These are phyloP conservation scores for Agonopterix heracliana DNA, from an alignment of 2,888 invertebrate genomes.

Conservation along the genomic window DNA sequence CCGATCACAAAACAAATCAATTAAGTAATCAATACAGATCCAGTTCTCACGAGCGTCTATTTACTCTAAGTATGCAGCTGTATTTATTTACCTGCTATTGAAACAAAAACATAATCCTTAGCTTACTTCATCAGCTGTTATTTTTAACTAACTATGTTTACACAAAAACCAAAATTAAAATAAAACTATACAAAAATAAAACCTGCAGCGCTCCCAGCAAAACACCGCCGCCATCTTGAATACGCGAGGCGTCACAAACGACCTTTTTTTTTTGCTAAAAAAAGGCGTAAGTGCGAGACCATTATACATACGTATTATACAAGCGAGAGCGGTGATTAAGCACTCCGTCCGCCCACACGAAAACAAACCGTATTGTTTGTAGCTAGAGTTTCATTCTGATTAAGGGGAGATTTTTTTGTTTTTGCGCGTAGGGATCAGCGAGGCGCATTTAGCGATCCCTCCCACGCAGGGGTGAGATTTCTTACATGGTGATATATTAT, in stretches of 20 bases:
- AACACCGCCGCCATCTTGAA: conserved; percentile 59
- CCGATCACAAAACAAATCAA: too few species aligned
- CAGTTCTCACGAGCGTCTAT: too few species aligned
- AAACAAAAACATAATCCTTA: too few species aligned
- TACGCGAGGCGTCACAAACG: conserved; percentile 66
- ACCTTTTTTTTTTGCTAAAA: conserved; percentile 51
- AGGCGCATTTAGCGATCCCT: conserved; percentile 58
- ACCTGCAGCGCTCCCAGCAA: conserved; percentile 19
- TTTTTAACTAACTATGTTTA: too few species aligned
- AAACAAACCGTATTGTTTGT: conserved; percentile 25
- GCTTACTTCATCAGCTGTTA: too few species aligned
- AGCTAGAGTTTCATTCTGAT: conserved; percentile 26
- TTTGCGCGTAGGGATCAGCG: conserved; percentile 50
- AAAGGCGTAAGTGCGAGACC: conserved; percentile 63
- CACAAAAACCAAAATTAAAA: too few species aligned
- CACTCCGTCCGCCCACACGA: conserved; percentile 21
- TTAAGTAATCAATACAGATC: too few species aligned
- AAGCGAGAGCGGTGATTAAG: conserved; percentile 64
- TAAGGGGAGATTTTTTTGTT: conserved; percentile 38
- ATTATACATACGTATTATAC: conserved; percentile 63
- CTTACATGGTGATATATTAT: conserved; percentile 71
- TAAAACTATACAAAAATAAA: too few species aligned
- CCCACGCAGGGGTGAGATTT: conserved; percentile 61
- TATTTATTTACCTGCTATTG: too few species aligned
- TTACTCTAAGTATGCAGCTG: too few species aligned